phyloP scores from a whole-genome alignment of 1,140 invertebrate genomes.

The Drosophila kikkawai region DNA sequence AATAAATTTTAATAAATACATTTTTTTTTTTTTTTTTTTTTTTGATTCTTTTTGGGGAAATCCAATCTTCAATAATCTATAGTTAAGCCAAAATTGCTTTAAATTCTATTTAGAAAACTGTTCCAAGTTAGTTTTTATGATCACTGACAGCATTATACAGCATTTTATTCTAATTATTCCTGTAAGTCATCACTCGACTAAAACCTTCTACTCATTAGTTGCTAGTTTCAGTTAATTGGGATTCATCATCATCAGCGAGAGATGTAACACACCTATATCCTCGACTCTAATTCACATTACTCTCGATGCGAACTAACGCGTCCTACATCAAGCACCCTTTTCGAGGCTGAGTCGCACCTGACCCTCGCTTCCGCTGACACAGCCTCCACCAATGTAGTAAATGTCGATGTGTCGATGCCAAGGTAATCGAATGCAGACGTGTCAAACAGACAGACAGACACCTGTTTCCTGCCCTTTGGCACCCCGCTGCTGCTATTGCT shows the following conservation, averaged over 20 bases:
- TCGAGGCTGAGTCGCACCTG: background rate
- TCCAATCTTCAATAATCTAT: too few relatives aligned
- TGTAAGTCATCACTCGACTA: background rate
- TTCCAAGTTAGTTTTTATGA: too few relatives aligned
- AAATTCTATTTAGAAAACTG: too few relatives aligned
- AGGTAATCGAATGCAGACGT: conserved; percentile 46
- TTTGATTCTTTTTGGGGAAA: too few relatives aligned
- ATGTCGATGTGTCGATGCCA: conserved; percentile 17
- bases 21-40: too few relatives aligned
- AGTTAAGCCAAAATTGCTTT: too few relatives aligned
- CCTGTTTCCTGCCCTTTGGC: conserved; percentile 33
- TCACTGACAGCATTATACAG: too few relatives aligned
- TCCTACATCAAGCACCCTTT: background rate
- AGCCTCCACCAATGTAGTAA: background rate
- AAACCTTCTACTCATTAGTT: background rate
- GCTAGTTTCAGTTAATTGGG: background rate
- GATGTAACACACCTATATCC: background rate
- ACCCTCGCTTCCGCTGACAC: background rate
- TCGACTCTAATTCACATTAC: background rate
- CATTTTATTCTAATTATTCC: too few relatives aligned
- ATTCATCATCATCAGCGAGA: background rate
- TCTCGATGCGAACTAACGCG: background rate
- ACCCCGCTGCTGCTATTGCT: background rate
- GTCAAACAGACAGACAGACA: conserved; percentile 42
- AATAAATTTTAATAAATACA: too few relatives aligned